A percentile compares a stretch with the other conserved stretches of the same genome.
Evolutionary conservation across 2,113 vertebrate species (phyloP).

Genomic region (Alces alces): DNA sequence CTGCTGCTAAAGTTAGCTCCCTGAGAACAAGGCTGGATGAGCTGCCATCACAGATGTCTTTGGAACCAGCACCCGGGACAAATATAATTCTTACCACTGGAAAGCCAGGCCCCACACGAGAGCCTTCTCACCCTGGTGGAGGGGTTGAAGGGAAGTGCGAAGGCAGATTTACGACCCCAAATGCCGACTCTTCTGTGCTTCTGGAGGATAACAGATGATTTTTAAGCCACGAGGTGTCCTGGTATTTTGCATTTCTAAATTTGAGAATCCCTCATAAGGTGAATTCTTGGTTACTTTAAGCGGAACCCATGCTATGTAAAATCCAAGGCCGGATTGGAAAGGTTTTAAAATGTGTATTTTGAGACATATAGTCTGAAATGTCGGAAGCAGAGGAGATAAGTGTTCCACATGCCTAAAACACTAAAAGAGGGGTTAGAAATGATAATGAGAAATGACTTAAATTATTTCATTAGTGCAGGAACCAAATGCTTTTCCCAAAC

Average conservation of each 20-base stretch:
- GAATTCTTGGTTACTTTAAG: conserved; percentile 26
- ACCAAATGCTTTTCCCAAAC: conserved; percentile 46
- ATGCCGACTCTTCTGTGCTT: conserved; percentile 53
- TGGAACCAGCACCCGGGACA: conserved; percentile 52
- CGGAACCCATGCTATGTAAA: conserved; percentile 3
- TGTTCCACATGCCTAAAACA: conserved; percentile 53
- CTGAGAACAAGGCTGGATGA: conserved; percentile 46
- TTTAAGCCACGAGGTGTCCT: conserved; percentile 35
- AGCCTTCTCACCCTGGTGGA: conserved; percentile 45
- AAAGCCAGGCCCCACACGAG: conserved; percentile 52
- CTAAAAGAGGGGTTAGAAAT: conserved; percentile 51
- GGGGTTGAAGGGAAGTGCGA: conserved; percentile 45
- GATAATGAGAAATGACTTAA: conserved; percentile 54
- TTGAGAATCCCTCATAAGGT: conserved; percentile 18
- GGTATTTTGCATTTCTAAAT: conserved; percentile 50
- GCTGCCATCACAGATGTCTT: conserved; percentile 65
- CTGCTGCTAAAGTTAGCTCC: conserved; percentile 60
- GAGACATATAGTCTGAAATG: conserved; percentile 44
- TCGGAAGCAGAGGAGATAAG: conserved; percentile 46
- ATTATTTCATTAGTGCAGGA: conserved; percentile 16
- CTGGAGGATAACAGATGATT: conserved; percentile 37
- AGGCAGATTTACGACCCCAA: conserved; percentile 70
- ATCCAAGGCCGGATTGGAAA: conserved; percentile 31
- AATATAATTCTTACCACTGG: conserved; percentile 68
- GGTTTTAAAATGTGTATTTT: conserved; percentile 56